Percentiles rank a stretch among this genome's conserved stretches.
Evolutionary conservation across 2,113 vertebrate species (phyloP).

Genomic region (Daubentonia madagascariensis): DNA sequence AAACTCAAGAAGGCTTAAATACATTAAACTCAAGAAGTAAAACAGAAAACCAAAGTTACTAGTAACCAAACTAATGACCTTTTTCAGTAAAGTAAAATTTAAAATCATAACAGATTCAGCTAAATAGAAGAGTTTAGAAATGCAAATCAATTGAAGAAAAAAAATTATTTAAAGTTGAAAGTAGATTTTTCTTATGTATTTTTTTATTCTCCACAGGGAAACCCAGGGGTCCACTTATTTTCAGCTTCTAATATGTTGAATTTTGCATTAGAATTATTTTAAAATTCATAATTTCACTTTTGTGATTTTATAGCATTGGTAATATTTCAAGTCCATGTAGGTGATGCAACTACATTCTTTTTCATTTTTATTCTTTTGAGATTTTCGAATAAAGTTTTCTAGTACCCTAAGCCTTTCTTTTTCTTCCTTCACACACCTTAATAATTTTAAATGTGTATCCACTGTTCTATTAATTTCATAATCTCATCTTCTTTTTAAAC

Average conservation of each 20-base stretch:
- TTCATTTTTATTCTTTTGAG: neutral
- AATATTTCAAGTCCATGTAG: neutral
- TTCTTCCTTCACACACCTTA: neutral
- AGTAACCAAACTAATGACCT: neutral
- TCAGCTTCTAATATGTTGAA: neutral
- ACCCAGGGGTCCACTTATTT: neutral
- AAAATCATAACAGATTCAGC: neutral
- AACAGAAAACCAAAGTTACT: neutral
- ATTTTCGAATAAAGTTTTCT: neutral
- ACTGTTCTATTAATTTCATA: neutral
- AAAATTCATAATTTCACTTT: neutral
- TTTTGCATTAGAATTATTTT: neutral
- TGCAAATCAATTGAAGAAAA: neutral
- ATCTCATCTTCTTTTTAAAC: neutral
- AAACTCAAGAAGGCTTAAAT: neutral
- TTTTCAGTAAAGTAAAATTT: neutral
- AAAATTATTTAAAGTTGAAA: neutral
- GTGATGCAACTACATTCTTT: neutral
- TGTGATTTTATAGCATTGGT: neutral
- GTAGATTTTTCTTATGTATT: neutral
- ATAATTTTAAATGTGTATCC: neutral
- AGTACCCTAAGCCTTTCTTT: neutral
- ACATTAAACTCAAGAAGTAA: neutral
- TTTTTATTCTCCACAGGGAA: neutral
- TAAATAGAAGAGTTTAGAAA: neutral